A percentile compares a stretch with the other conserved stretches of the same genome.
These are phyloP conservation scores for Dysdera silvatica DNA, from an alignment of 1,140 invertebrate genomes.

Conservation along the genomic window DNA sequence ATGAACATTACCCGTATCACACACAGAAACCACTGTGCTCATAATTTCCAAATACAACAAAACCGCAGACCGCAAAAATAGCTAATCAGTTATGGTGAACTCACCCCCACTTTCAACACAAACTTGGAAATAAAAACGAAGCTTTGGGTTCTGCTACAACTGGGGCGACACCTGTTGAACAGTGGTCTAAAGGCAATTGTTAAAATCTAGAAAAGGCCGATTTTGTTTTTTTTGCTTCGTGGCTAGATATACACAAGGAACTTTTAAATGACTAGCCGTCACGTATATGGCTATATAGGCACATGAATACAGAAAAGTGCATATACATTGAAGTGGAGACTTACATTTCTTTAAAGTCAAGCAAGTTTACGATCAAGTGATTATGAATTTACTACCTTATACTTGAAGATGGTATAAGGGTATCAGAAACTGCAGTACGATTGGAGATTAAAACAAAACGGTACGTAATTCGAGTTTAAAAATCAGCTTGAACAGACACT, in stretches of 20 bases:
- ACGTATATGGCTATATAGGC: constrained; percentile 30
- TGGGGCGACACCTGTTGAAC: constrained; percentile 23
- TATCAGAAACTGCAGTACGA: constrained; percentile 18
- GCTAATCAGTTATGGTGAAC: constrained; percentile 7
- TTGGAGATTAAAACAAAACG: constrained; percentile 8
- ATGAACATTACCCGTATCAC: constrained; percentile 30
- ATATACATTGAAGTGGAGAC: constrained; percentile 20
- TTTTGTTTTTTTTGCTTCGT: constrained; percentile 29
- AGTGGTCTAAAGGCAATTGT: constrained; percentile 30
- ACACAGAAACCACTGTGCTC: constrained; percentile 30
- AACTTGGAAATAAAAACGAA: constrained; percentile 25
- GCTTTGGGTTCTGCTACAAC: constrained; percentile 27
- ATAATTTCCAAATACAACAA: constrained; percentile 22
- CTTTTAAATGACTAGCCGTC: constrained; percentile 29
- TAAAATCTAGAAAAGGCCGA: constrained; percentile 31
- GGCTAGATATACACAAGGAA: constrained; percentile 30
- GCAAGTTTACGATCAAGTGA: too few species aligned
- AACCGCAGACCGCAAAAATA: constrained; percentile 20
- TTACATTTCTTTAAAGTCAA: constrained; percentile 13
- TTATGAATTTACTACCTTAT: too few species aligned
- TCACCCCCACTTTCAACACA: constrained; percentile 14
- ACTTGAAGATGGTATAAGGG: too few species aligned
- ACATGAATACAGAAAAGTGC: constrained; percentile 28
- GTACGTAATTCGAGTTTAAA: not conserved
- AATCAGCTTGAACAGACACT: not conserved